Percentiles rank a stretch among this genome's conserved stretches.
Evolutionary conservation across 2,113 vertebrate genomes (phyloP).

Genomic region (Alaudala cheleensis): DNA sequence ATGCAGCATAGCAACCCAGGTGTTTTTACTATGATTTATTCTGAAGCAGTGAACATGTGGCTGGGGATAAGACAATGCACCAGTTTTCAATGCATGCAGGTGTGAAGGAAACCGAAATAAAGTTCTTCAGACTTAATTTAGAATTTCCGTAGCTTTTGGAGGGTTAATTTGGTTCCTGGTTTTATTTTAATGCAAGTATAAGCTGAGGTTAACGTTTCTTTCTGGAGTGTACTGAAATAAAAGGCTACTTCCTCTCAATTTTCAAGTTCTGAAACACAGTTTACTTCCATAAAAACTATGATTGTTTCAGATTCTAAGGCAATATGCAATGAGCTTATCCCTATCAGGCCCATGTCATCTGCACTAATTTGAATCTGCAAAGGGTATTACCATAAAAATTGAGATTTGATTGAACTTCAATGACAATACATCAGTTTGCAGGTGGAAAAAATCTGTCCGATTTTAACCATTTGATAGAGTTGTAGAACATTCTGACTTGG

Average conservation of each 20-base stretch:
- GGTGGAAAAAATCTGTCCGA: neutral
- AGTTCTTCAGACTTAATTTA: neutral
- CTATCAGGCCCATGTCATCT: neutral
- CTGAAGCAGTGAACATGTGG: neutral
- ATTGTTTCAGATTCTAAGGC: neutral
- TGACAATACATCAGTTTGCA: neutral
- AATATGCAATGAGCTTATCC: neutral
- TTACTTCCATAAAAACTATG: neutral
- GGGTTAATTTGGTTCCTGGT: neutral
- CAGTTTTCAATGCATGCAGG: fast-evolving
- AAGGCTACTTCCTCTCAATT: neutral
- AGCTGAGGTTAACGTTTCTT: neutral
- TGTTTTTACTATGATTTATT: neutral
- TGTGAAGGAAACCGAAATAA: neutral
- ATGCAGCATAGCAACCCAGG: neutral
- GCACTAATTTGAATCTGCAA: neutral
- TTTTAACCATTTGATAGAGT: neutral
- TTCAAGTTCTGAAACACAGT: neutral
- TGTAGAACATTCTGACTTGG: neutral
- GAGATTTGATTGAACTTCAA: neutral
- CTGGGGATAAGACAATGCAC: neutral
- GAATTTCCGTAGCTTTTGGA: neutral
- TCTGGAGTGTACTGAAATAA: neutral
- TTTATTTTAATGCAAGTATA: neutral
- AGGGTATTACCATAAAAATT: neutral